phyloP scores from a whole-genome alignment of 2,113 vertebrate genomes.

The Scatophagus argus region DNA sequence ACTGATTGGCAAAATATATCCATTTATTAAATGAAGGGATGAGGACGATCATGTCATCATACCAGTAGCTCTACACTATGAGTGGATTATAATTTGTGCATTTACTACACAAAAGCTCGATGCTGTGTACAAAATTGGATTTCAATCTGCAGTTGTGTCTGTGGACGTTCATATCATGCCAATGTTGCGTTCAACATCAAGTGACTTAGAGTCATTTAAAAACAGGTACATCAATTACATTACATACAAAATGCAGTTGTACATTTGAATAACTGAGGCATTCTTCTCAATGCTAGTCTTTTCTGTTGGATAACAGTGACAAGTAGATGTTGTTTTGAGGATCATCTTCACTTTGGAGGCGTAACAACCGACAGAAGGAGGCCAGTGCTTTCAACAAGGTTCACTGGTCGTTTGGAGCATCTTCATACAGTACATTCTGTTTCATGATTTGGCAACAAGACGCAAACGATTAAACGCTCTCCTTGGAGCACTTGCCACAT shows the following conservation, averaged over 20 bases:
- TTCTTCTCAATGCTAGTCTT: not conserved
- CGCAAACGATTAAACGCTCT: constrained; percentile 58
- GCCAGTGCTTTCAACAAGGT: constrained; percentile 39
- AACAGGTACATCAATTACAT: not conserved
- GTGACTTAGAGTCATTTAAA: not conserved
- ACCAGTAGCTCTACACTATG: not conserved
- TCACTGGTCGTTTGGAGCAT: constrained; percentile 39
- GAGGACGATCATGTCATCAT: not conserved
- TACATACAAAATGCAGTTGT: not conserved
- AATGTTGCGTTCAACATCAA: not conserved
- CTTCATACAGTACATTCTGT: constrained; percentile 52
- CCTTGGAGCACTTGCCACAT: constrained; percentile 64
- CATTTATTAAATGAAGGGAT: no score
- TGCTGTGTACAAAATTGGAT: not conserved
- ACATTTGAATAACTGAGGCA: not conserved
- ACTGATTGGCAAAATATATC: no score
- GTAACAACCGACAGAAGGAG: constrained; percentile 38
- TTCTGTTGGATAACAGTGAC: constrained; percentile 22
- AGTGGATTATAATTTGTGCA: not conserved
- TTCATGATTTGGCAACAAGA: constrained; percentile 60
- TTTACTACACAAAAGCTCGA: not conserved
- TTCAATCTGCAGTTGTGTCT: not conserved
- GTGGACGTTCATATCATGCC: not conserved
- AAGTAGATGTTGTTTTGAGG: not conserved
- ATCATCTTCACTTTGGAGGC: constrained; percentile 34